Evolutionary conservation across 2,888 invertebrate species (phyloP), one percentile per base, ranked within the genome.

Genomic region (Glaucopsyche alexis): DNA sequence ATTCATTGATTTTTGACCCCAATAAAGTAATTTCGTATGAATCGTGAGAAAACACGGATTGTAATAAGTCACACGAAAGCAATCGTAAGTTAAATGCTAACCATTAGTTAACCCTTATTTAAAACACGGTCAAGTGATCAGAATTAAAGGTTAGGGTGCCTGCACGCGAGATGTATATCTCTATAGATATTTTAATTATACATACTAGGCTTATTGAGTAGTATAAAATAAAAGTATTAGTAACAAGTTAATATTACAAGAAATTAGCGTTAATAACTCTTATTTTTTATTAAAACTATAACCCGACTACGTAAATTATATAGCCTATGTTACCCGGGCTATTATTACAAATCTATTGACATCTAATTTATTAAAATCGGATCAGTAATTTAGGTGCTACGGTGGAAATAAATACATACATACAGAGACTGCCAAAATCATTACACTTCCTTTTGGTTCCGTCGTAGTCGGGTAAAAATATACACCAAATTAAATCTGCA

Each of bases 21-120:
- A 94, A 71, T 72, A 29, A 65, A 45, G 9, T 16, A 71, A 47
- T 45, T 19, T 11, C 11, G 14, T 7, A 60, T 13, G 29, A 60
- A 69, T 47, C 69, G 69, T 69, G 69, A 69, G 69, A 69, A 49
- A 45, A 49, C 47, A 69, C 47, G 29, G 19, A 69, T 67, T 29
- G 69, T 19, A 69, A 69, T 69, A 69, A 69, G 69, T 69, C 69
- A 29, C 69, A 69, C 69, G 69, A 69, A 69, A 49, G 19, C 60
- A 60, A 60, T 60, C 29, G 38, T 38, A 60, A 47, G 69, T 47
- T 69, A 47, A 69, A 29, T 69, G 14, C 29, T 19, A 47, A 49
- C 49, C 45, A 69, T 69, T 69, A 49, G 47, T 49, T 69, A 29
- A 69, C 69, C 69, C 69, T 49, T 69, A 69, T 49, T 69, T 49